Percentiles rank a stretch among this genome's conserved stretches.
These are phyloP conservation scores for Pseudorhiza aurosa DNA, from an alignment of 30 jellyfish, hydroid and myxozoan species.

Conservation along the genomic window DNA sequence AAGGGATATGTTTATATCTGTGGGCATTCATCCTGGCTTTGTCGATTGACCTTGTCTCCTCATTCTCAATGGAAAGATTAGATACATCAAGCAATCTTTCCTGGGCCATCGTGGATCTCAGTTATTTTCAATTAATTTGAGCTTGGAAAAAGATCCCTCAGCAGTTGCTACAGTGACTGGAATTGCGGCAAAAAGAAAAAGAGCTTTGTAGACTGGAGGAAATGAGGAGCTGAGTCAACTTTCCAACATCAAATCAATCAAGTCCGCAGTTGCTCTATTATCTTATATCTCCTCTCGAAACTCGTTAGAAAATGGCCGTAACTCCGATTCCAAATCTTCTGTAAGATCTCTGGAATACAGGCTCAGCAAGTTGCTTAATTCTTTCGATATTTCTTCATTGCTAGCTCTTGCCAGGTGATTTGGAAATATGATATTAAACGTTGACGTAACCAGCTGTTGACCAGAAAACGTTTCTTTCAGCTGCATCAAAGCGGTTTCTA, in stretches of 20 bases:
- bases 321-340: too few species aligned
- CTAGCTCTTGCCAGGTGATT: constrained; percentile 4
- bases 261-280: constrained; percentile 5
- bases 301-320: background rate
- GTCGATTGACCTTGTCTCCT: constrained; percentile 31
- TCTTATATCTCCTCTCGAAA: constrained; percentile 6
- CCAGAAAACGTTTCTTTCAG: constrained; percentile 6
- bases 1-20: background rate
- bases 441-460: constrained; percentile 13
- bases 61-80: constrained; percentile 32
- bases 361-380: too few species aligned
- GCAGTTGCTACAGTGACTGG: constrained; percentile 55
- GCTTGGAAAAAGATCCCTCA: constrained; percentile 24
- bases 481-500: constrained; percentile 25
- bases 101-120: constrained; percentile 35
- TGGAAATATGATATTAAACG: constrained; percentile 16
- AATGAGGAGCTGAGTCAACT: constrained; percentile 42
- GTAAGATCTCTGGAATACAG: constrained; percentile 1
- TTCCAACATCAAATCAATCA: constrained; percentile 9
- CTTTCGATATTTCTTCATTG: background rate
- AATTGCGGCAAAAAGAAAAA: constrained; percentile 34
- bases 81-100: constrained; percentile 19
- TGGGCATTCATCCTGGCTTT: background rate
- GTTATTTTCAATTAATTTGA: constrained; percentile 19
- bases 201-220: constrained; percentile 29